Base-by-base conservation (phyloP, 2,888 invertebrate genomes). In the Hesperia comma region DNA sequence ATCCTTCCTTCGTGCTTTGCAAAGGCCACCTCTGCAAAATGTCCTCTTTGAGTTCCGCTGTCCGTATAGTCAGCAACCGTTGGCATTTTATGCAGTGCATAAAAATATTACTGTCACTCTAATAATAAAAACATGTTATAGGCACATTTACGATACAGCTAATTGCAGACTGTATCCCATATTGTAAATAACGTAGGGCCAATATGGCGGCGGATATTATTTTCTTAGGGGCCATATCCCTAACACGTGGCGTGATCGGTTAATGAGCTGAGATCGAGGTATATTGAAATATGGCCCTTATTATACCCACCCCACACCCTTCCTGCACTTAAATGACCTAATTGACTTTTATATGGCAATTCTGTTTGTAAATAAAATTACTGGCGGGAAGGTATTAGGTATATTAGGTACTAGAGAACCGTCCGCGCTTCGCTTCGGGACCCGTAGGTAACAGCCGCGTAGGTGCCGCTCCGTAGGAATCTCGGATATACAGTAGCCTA, bases 241-340 rank as follows among this genome's bases (percentile, higher is more conserved):
- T 37, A 57, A 57, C 63, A 63, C 63, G 63, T 63, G 63, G 49
- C 63, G 37, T 49, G 46, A 56, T 60, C 33, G 37, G 37, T 49
- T 57, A 63, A 63, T 63, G 63, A 63, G 63, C 57, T 63, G 49
- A 57, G 57, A 63, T 63, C 54, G 46, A 43, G 58, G 49, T 63
- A 41, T 63, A 63, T 63, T 57, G 63, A 63, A 63, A 63, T 63
- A 63, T 57, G 43, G 26, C 57, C 51, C 57, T 21, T 56, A 54
- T 54, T 54, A 57, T 57, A 37, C 15, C 40, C 63, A 57, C 57
- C 63, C 63, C 37, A 14, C 15, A 14, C 49, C 57, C 40, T 61
- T 33, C 37, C 49, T 37, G 49, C 15, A 19, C 19, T 53, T 51
- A 63, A 41, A 56, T 56, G 40, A 51, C 57, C 56, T 63, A 63